Evolutionary conservation across 1,140 invertebrate genomes (phyloP).

Genomic region (Drosophila pectinifera): DNA sequence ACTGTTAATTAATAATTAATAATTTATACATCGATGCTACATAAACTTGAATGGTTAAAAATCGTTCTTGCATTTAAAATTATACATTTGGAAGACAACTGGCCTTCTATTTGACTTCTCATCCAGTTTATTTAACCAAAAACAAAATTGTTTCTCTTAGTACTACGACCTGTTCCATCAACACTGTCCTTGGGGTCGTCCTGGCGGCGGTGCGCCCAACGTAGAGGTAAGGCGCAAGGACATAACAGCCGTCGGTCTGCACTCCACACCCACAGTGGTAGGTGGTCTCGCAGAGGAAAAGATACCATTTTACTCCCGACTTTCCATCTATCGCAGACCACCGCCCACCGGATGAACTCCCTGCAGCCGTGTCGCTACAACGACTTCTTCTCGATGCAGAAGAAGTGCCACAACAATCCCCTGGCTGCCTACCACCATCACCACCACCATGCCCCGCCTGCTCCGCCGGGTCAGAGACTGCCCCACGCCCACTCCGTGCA

Average conservation of each 20-base stretch:
- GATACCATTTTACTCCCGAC: neutral
- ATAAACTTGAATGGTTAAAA: neutral
- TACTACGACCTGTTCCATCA: constrained; percentile 81
- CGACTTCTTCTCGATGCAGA: constrained; percentile 76
- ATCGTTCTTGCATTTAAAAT: neutral
- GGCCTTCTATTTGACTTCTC: neutral
- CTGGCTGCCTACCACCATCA: constrained; percentile 62
- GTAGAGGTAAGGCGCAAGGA: constrained; percentile 85
- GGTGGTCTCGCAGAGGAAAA: constrained; percentile 6
- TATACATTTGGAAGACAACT: neutral
- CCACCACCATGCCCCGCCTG: constrained; percentile 63
- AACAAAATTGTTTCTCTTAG: too few relatives aligned
- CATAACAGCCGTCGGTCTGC: constrained; percentile 85
- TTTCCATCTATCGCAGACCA: constrained; percentile 42
- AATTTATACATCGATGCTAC: too few relatives aligned
- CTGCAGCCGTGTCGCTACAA: constrained; percentile 80
- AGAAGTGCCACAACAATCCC: constrained; percentile 74
- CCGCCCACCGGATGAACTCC: constrained; percentile 68
- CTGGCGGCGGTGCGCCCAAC: constrained; percentile 84
- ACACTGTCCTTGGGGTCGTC: constrained; percentile 85
- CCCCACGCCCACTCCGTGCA: constrained; percentile 71
- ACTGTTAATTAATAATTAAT: too few relatives aligned
- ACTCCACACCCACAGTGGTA: constrained; percentile 85
- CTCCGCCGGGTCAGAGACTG: constrained; percentile 51
- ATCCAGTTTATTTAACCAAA: neutral